phyloP scores from a whole-genome alignment of 2,888 invertebrate species.

The Dyspetes luteomarginatus region DNA sequence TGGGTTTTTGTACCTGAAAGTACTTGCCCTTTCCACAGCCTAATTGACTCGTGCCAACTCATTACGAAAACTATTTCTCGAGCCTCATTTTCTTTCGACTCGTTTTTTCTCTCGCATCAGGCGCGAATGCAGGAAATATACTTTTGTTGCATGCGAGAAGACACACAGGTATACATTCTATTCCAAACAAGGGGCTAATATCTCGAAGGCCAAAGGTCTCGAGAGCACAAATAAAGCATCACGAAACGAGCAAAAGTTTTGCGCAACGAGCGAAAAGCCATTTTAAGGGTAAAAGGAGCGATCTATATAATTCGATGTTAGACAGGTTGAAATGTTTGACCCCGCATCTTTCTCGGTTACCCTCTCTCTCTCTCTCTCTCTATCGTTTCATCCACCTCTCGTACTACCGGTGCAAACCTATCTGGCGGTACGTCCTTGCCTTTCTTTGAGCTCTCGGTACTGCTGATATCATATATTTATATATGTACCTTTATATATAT shows the following conservation, averaged over 20 bases:
- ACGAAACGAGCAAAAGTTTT: conserved; percentile 46
- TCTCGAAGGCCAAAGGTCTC: conserved; percentile 56
- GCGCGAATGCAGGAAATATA: neutral
- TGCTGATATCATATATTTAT: conserved; percentile 13
- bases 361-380: conserved; percentile 17
- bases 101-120: conserved; percentile 29
- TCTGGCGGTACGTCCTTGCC: conserved; percentile 65
- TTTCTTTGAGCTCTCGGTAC: conserved; percentile 36
- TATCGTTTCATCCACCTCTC: conserved; percentile 46
- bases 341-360: conserved; percentile 2
- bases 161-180: neutral
- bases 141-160: too few relatives aligned
- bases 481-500: neutral
- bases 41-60: conserved; percentile 54
- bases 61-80: conserved; percentile 37
- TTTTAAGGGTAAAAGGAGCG: conserved; percentile 30
- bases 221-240: conserved; percentile 28
- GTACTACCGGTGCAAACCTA: conserved; percentile 65
- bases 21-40: neutral
- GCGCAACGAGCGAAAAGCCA: conserved; percentile 49
- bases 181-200: conserved; percentile 1
- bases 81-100: neutral
- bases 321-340: conserved; percentile 46
- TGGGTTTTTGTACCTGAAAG: too few relatives aligned
- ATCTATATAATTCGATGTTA: conserved; percentile 37